phyloP scores from a whole-genome alignment of 2,888 invertebrate genomes.

The Amorpha juglandis region DNA sequence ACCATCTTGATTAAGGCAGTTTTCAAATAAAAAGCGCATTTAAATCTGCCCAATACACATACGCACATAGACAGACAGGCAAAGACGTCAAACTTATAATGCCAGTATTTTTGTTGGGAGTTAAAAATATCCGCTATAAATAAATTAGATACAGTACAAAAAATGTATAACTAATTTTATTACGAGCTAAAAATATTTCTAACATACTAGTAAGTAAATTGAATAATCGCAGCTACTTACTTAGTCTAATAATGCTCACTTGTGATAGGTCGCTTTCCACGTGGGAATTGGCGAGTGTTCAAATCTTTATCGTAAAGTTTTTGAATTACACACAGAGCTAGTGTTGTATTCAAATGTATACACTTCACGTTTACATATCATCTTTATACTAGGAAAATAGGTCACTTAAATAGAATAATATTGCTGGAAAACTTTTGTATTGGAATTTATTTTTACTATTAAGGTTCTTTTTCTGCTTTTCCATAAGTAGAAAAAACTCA shows the following conservation, averaged over 20 bases:
- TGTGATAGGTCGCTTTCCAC: conserved; percentile 12
- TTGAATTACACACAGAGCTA: neutral
- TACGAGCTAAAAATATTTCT: neutral
- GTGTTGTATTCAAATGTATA: neutral
- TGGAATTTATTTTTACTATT: neutral
- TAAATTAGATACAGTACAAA: too few species aligned
- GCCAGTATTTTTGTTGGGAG: too few species aligned
- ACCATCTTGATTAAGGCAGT: too few species aligned
- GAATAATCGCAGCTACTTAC: neutral
- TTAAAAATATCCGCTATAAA: too few species aligned
- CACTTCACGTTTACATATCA: neutral
- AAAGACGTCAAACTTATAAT: too few species aligned
- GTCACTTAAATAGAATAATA: neutral
- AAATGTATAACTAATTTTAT: too few species aligned
- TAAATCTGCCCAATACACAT: too few species aligned
- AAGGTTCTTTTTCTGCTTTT: neutral
- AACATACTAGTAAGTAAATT: neutral
- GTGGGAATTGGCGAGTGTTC: conserved; percentile 21
- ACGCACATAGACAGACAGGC: too few species aligned
- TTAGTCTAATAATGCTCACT: neutral
- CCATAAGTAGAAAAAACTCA: too few species aligned
- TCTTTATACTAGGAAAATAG: neutral
- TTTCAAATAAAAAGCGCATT: too few species aligned
- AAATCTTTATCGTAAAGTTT: conserved; percentile 6
- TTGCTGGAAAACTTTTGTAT: neutral